Conservation (phyloP, 2,797 vertebrate species). For the Myripristis murdjan region DNA sequence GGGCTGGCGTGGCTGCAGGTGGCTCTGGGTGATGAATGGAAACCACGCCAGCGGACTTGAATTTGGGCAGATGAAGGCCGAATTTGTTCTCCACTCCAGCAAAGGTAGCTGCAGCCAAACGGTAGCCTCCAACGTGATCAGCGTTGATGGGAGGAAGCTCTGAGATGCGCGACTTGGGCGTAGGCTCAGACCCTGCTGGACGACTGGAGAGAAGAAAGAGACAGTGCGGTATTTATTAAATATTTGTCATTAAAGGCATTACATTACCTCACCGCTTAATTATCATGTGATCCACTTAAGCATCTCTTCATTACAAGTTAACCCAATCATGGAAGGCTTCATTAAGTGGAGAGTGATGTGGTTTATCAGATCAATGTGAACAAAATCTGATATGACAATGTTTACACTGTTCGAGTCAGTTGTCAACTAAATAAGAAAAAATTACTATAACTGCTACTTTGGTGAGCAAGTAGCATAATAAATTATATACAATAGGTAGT, state of each 20-base stretch:
- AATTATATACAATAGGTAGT: too few relatives aligned
- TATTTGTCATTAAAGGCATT: neutral
- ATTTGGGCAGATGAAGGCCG: constrained; percentile 97
- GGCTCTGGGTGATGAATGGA: constrained; percentile 81
- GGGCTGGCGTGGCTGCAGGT: constrained; percentile 54
- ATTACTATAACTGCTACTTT: too few relatives aligned
- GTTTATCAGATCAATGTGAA: too few relatives aligned
- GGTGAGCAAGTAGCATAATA: too few relatives aligned
- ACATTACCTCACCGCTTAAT: neutral
- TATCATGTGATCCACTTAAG: too few relatives aligned
- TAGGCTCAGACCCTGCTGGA: constrained; percentile 90
- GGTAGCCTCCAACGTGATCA: constrained; percentile 95
- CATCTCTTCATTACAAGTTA: neutral
- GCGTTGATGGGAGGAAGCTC: constrained; percentile 94
- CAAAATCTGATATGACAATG: too few relatives aligned
- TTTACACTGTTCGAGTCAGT: too few relatives aligned
- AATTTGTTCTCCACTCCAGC: constrained; percentile 99
- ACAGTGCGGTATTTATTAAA: neutral
- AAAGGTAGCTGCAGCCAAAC: constrained; percentile 96
- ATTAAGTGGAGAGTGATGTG: too few relatives aligned
- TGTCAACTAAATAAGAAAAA: too few relatives aligned
- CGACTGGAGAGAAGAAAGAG: constrained; percentile 83
- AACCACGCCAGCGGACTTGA: constrained; percentile 87
- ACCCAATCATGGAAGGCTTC: too few relatives aligned
- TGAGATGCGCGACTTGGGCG: constrained; percentile 93